phyloP scores from a whole-genome alignment of 92 coral and sea anemone species.

The Phenganax stokvisi region DNA sequence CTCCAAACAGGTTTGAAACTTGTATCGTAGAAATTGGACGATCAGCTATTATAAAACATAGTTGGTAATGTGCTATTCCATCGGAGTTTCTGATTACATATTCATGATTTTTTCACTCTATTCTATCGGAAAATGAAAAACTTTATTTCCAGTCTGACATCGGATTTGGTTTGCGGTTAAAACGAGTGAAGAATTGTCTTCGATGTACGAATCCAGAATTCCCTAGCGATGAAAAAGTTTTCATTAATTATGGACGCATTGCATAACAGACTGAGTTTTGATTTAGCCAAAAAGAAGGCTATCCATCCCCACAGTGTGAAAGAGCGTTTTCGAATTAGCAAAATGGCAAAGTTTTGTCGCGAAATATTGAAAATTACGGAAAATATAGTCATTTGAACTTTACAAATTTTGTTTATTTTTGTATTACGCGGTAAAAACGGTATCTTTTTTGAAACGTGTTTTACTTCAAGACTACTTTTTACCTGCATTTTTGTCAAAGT shows the following conservation, averaged over 20 bases:
- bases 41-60: background rate
- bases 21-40: background rate
- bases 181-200: constrained; percentile 34
- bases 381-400: too few species aligned
- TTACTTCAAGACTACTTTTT: background rate
- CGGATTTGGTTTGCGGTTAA: constrained; percentile 53
- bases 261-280: too few species aligned
- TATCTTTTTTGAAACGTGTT: too few species aligned
- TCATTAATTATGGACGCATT: background rate
- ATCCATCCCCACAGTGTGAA: too few species aligned
- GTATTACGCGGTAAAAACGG: too few species aligned
- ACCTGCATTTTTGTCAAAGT: constrained; percentile 42
- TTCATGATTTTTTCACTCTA: background rate
- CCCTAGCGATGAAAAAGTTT: constrained; percentile 37
- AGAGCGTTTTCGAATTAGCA: too few species aligned
- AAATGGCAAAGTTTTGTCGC: too few species aligned
- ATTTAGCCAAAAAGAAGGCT: too few species aligned
- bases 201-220: constrained; percentile 33
- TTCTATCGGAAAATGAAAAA: constrained; percentile 51
- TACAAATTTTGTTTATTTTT: too few species aligned
- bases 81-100: background rate
- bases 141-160: constrained; percentile 68
- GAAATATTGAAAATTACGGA: too few species aligned
- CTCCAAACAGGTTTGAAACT: constrained; percentile 60
- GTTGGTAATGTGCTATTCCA: background rate